phyloP scores from a whole-genome alignment of 2,797 vertebrate species.

The Coregonus sp. region DNA sequence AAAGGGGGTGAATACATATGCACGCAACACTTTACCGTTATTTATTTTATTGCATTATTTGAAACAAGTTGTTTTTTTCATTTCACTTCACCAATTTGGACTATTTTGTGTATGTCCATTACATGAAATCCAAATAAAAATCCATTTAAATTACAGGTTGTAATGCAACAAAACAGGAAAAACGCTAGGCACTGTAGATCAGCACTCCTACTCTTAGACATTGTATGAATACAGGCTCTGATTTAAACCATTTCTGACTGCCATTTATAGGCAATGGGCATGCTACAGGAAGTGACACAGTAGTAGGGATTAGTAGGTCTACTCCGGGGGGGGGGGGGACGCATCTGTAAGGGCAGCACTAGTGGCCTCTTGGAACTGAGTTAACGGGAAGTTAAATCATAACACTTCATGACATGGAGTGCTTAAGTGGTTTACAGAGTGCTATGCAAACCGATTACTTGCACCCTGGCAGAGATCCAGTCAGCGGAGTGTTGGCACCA shows the following conservation, averaged over 20 bases:
- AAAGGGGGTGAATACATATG: no score
- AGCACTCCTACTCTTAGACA: background rate
- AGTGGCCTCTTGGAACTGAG: background rate
- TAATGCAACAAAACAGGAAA: no score
- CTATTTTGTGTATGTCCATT: no score
- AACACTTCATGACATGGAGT: conserved; percentile 40
- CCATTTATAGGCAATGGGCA: background rate
- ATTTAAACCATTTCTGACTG: background rate
- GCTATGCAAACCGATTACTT: conserved; percentile 54
- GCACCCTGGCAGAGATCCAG: conserved; percentile 49
- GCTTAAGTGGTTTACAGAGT: conserved; percentile 50
- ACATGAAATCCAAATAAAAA: no score
- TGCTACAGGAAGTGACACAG: background rate
- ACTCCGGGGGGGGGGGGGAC: background rate
- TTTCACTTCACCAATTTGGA: no score
- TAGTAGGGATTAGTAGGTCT: background rate
- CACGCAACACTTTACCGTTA: no score
- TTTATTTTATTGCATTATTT: no score
- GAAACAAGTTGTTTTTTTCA: no score
- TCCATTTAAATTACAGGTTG: no score
- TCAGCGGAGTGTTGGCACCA: conserved; percentile 27
- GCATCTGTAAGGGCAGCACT: background rate
- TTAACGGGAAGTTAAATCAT: conserved; percentile 44
- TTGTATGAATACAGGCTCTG: background rate
- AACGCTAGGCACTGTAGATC: background rate